phyloP scores from a whole-genome alignment of 2,113 vertebrate species.

The Gadus macrocephalus region DNA sequence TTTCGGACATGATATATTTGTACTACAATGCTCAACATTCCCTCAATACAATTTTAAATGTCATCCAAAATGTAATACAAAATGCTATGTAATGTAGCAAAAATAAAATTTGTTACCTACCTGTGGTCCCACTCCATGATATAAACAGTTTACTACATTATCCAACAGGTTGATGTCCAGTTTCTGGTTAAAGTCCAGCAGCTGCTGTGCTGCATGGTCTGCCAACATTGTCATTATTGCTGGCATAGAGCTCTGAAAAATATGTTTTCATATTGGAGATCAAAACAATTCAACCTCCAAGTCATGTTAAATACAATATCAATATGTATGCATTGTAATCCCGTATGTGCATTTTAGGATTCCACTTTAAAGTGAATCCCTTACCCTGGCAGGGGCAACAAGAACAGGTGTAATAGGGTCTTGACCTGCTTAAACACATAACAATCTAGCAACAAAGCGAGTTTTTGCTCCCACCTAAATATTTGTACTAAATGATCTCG shows the following conservation, averaged over 20 bases:
- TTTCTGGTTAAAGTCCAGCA: slow-evolving; percentile 99
- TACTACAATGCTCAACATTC: too few relatives aligned
- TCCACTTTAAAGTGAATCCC: too few relatives aligned
- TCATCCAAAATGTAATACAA: slow-evolving; percentile 5
- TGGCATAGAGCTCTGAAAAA: slow-evolving; percentile 99
- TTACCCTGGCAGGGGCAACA: too few relatives aligned
- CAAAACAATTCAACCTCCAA: slow-evolving; percentile 40
- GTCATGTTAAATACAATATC: slow-evolving; percentile 21
- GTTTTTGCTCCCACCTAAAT: too few relatives aligned
- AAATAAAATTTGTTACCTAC: slow-evolving; percentile 64
- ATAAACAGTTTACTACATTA: slow-evolving; percentile 98
- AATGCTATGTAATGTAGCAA: neutral
- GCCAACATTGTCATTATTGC: slow-evolving; percentile 99
- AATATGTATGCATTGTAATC: too few relatives aligned
- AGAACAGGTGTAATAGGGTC: too few relatives aligned
- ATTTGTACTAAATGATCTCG: too few relatives aligned
- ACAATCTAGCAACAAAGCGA: too few relatives aligned
- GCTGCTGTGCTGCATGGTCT: slow-evolving; percentile 99
- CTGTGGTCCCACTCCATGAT: slow-evolving; percentile 98
- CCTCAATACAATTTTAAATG: too few relatives aligned
- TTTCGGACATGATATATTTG: too few relatives aligned
- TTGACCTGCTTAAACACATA: too few relatives aligned
- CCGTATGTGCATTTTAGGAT: too few relatives aligned
- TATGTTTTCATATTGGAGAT: slow-evolving; percentile 34
- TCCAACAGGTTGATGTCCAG: slow-evolving; percentile 99